Conservation (phyloP, 2,888 invertebrate genomes). For the Eudasyphora cyanicolor region DNA sequence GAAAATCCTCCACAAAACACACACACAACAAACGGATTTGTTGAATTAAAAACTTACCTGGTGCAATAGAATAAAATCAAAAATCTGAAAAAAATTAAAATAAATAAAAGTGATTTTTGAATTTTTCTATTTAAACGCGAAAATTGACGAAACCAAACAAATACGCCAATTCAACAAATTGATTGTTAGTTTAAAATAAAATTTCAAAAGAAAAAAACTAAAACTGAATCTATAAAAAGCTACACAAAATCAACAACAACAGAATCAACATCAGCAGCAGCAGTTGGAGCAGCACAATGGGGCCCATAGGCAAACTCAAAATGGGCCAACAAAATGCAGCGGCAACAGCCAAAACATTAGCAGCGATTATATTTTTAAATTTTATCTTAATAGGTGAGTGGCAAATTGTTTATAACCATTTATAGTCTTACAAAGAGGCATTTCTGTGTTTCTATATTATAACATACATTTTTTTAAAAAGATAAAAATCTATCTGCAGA, state of each 20-base stretch:
- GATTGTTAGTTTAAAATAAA: conserved; percentile 23
- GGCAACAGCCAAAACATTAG: conserved; percentile 41
- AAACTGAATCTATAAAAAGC: conserved; percentile 29
- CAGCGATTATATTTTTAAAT: conserved; percentile 52
- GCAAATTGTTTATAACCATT: not conserved
- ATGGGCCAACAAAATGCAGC: conserved; percentile 46
- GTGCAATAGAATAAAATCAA: conserved; percentile 19
- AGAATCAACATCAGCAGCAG: conserved; percentile 16
- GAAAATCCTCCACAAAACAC: not conserved
- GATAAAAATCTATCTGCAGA: not conserved
- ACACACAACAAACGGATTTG: not conserved
- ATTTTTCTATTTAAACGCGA: conserved; percentile 24
- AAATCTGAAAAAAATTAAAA: conserved; percentile 12
- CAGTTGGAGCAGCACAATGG: conserved; percentile 50
- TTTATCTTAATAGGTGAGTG: conserved; percentile 60
- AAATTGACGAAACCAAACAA: conserved; percentile 41
- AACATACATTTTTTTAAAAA: not conserved
- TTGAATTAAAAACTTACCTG: conserved; percentile 5
- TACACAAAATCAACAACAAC: conserved; percentile 17
- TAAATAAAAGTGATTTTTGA: conserved; percentile 34
- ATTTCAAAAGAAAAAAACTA: conserved; percentile 35
- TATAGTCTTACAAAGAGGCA: not conserved
- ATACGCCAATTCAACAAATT: no score
- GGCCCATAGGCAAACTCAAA: conserved; percentile 56
- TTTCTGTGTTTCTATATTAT: not conserved